Base-by-base conservation (phyloP, 2,113 vertebrate species). In the Oostethus manadensis region DNA sequence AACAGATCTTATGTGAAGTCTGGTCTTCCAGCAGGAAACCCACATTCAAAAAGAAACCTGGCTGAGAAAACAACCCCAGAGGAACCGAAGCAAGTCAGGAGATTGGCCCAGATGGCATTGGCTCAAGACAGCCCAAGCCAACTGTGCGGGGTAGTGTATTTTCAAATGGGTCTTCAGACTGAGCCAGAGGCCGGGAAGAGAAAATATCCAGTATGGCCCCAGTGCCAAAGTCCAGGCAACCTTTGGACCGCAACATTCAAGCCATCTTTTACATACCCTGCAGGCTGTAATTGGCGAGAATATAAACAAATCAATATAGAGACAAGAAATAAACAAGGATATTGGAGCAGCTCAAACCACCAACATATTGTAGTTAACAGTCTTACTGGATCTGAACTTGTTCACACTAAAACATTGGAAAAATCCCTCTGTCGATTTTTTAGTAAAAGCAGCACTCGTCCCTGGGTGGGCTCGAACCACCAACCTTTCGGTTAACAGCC, bases 401-500 rank as follows among this genome's bases (percentile, higher is more conserved):
- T 33, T 5, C 29, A 33, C 1, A 33, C 29, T 7, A 33, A 33
- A 7, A 33, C 7, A 7, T 3, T 6, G 5, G 29, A 33, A 7
- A 7, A 33, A 33, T 7, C 5, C 29, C 7, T 7, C 4, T 33
- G 29, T 33, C 29, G 5, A 7, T 7, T 33, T n/a, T 33, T 33
- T 33, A 7, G 4, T 33, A 33, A 33, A 33, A 33, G 29, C 29
- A 33, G 7, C 4, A 33, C 3, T 33, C 22, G 61, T 63, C 61
- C 72, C 72, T 75, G 74, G 75, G 77, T 75, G 77, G 69, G 69
- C 59, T 79, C 10, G 77, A 80, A 80, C 71, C 74, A 77, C 71
- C 78, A 74, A 74, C 78, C 78, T 80, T 77, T 77, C 78, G 62
- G 74, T 80, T 80, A 80, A 80, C 74, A 77, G 78, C 71, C 74